Evolutionary conservation across 2,888 invertebrate species (phyloP), one percentile per base, ranked within the genome.

Genomic region (Acleris holmiana): DNA sequence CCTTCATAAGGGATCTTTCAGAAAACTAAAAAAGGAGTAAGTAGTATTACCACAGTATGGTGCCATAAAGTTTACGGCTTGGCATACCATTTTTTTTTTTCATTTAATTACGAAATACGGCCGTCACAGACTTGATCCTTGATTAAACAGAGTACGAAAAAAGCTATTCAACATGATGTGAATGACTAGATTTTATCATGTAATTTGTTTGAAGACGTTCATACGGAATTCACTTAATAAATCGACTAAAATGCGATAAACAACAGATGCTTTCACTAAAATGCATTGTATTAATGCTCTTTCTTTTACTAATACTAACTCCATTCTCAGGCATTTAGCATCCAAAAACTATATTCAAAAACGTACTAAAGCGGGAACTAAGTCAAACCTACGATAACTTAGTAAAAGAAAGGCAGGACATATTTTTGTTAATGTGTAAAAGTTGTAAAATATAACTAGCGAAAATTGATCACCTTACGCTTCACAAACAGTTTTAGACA

Each of bases 401-500:
- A 65, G 61, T 66, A 66, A 66, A 61, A 61, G 61, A 66, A 65
- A 65, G 65, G 55, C 59, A 59, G 48, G 40, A 49, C 51, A 23
- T 35, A 4, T 47, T 58, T 13, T 23, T n/a, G n/a, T 51, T 19
- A 48, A 46, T 10, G 48, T 35, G 46, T 53, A 54, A 13, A 54
- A 69, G 8, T 8, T 8, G 7, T 2, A 70, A 35, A 48, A 8
- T 70, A 73, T 74, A 25, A 25, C 25, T 78, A 79, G 76, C 76
- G 72, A 73, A 75, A 71, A 77, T 74, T 72, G 75, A 68, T 72
- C 70, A 71, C 78, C 74, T 68, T 66, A 74, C 76, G 76, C 79
- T 79, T 71, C 71, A 79, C 75, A 76, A 75, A 65, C 60, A 68
- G 70, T 72, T 73, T 71, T 69, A 75, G 73, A 73, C 73, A 71